Evolutionary conservation across 2,888 invertebrate genomes (phyloP), one percentile per base, ranked within the genome.

Genomic region (Blastobasis lacticolella): DNA sequence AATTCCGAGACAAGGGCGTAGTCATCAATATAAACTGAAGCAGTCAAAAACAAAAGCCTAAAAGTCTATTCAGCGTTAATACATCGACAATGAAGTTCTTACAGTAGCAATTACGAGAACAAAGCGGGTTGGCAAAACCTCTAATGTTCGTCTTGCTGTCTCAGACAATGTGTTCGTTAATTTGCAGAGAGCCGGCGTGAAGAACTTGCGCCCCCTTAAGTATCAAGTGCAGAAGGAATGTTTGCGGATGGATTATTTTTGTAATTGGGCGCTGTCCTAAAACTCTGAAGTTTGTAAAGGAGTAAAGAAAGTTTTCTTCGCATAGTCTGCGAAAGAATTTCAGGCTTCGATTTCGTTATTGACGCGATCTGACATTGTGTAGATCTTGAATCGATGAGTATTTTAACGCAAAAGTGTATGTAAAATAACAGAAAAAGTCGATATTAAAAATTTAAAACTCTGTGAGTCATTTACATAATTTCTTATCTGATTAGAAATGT

Each of bases 71-170:
- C 58, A 63, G 57, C 57, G 57, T 60, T 56, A 62, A 58, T 66
- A 63, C 60, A 62, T 54, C 59, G 62, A 64, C 62, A 71, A 72
- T 69, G 67, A 67, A 62, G 64, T 66, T 59, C 71, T 71, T 69
- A 74, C 63, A 67, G 69, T 69, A 55, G 68, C 71, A 73, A 79
- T 79, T 77, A 78, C 69, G 66, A 23, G 58, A 73, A 78, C 77
- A 79, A 78, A 75, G 67, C 57, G 61, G 57, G 49, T 59, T 58
- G 60, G 59, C 59, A 62, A 68, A 71, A 73, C 70, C 67, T 66
- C 68, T 67, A 75, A 75, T 71, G 67, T 66, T 61, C 55, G 54
- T 55, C 50, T 55, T 57, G 51, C 58, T 57, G 59, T 63, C 52
- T 54, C 53, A 59, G 59, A 66, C 68, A 70, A 69, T 70, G 63